Base-by-base conservation (phyloP, 2,797 vertebrate species). In the Epinephelus malabaricus region DNA sequence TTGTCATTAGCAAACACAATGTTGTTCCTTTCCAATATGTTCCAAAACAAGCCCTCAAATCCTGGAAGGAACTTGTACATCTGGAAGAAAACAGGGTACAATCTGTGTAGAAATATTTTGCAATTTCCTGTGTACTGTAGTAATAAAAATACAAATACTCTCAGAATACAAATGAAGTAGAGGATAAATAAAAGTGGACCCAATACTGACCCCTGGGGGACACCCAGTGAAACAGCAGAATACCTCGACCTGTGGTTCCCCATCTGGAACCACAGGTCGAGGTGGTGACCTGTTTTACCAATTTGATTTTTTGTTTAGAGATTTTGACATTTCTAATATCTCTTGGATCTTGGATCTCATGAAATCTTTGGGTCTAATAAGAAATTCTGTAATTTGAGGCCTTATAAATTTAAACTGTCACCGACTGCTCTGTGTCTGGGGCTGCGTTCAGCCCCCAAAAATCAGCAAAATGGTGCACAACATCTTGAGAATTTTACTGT, bases 1-100 rank as follows among this genome's bases (percentile, higher is more conserved):
- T 97, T 84, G 3, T 97, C 94, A 0, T 84, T 98, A 11, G 83
- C 53, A 82, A 97, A 97, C 67, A 86, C 82, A 14, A 97, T 87
- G 71, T 93, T 86, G 54, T 90, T 95, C 75, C 70, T 92, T 12
- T 93, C 94, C 49, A 97, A 2, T 0, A 95, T 81, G 83, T 95
- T 94, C 91, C 92, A 83, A 46, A 98, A 50, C 2, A 94, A 82
- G 46, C 79, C 91, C 58, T 95, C 84, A 38, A 97, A 96, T 50
- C 96, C 94, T 0, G 97, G 97, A 62, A 96, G 83, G 45, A 91
- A 94, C 74, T 60, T 86, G 85, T 94, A 97, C 50, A 96, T 89
- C 97, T 98, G 79, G 63, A 81, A 65, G 78, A 65, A 70, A 49
- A 50, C 19, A n/a, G 3, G 7, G 17, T 7, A 30, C 47, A 40